Evolutionary conservation across 2,888 invertebrate species (phyloP), one percentile per base, ranked within the genome.

Genomic region (Catocala fraxini): DNA sequence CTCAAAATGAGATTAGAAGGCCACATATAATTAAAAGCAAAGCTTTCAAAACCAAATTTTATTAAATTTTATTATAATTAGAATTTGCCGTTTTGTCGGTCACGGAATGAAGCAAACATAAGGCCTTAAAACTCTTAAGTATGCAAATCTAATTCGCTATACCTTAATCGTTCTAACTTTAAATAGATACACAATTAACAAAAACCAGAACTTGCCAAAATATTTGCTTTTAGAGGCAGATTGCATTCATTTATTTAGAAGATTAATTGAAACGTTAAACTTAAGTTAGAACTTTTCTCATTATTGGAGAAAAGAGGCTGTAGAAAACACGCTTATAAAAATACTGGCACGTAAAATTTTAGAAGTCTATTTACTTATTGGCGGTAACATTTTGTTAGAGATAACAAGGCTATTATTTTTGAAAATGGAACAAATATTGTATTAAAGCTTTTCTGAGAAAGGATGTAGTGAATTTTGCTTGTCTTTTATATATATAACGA

Each of bases 91-190:
- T 5, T 43, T 43, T 43, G n/a, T 43, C n/a, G 81, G 25, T 7
- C 35, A 39, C 5, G 9, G 9, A 39, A 39, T 39, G 6, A 39
- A 39, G 9, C 35, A 39, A 39, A 9, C 9, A 39, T 39, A 6
- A 39, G 35, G 6, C 9, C 35, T 39, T 39, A 6, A 39, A 9
- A 39, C 9, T 39, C 35, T 9, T 39, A 39, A 39, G 9, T 39
- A 25, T 79, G 79, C 80, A 77, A 79, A 80, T 82, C 71, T 74
- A 75, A 81, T 82, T 82, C 76, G 60, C 51, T 67, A 59, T 75
- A 69, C 65, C 65, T 75, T 68, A 65, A 46, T 47, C 60, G 51
- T 62, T 48, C 41, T 58, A 76, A 77, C 56, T 80, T 73, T 63
- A 78, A 75, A 80, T 77, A 68, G 70, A 78, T 68, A 66, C 60